Base-by-base conservation (phyloP, 1,140 invertebrate species). In the Sminthurinus signatus region DNA sequence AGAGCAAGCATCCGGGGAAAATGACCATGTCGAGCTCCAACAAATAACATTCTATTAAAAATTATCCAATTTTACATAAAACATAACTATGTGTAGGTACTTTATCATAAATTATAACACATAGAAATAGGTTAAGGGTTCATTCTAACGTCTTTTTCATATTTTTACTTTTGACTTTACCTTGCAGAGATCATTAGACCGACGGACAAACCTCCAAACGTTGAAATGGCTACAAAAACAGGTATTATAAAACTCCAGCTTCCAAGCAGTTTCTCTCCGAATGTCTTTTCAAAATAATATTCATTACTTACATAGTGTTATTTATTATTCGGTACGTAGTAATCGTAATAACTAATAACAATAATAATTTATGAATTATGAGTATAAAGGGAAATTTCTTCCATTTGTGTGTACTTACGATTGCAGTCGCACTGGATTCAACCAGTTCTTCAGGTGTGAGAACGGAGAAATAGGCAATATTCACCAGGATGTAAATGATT, bases 381-480 rank as follows among this genome's bases (percentile, higher is more conserved):
- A 56, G 28, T 58, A 23, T 27, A 82, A 81, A 79, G 8, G 36
- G 17, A 39, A 17, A 39, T 17, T 17, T n/a, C n/a, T n/a, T n/a
- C n/a, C n/a, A n/a, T n/a, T n/a, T n/a, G n/a, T n/a, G n/a, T n/a
- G n/a, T n/a, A n/a, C 44, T 46, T 74, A 88, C 86, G 68, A 96
- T 90, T 67, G 93, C 93, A n/a, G 96, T 92, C 15, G 93, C 93
- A 72, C 88, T 81, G 0, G 93, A 95, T 0, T 86, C 78, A 0
- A 88, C 75, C 69, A 95, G 86, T 73, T 90, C 89, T 55, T 83
- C 81, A 36, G 85, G 84, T 1, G 86, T 83, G 1, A 97, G 79
- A 3, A 95, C 90, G 15, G 87, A 85, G 74, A 96, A 91, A 77
- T 93, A 96, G 15, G 92, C 89, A n/a, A 95, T 75, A 75, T 96